Base-by-base conservation (phyloP, 2,888 invertebrate species). In the Drosophila pseudotakahashii region DNA sequence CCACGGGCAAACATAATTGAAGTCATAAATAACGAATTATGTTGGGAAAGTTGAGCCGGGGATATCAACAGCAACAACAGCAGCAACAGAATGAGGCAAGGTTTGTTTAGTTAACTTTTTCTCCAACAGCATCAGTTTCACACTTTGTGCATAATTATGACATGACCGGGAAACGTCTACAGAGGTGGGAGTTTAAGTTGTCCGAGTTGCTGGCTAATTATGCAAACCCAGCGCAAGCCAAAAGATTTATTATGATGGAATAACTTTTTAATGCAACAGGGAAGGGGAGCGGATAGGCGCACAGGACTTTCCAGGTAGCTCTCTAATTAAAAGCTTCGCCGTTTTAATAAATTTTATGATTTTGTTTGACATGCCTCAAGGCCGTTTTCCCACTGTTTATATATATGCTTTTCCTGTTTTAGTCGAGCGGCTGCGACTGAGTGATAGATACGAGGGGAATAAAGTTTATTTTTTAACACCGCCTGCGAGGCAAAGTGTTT, bases 1-100 rank as follows among this genome's bases (percentile, higher is more conserved):
- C 83, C 72, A 76, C 72, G 76, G 81, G 73, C 80, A 78, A 83
- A 82, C 88, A 88, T 89, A 87, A 87, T 87, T 88, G 89, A 85
- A 85, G 88, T 79, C 81, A 88, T 89, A 87, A 87, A 87, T 87
- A 89, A 87, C 84, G 89, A 81, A 85, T 83, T 85, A 88, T 87
- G 85, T 79, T 88, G 73, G 75, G 67, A 85, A 85, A 88, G 86
- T 78, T 74, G 78, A 73, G 82, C 73, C 67, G 19, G 51, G 53
- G 62, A 63, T 63, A 62, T 48, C 58, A 51, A 23, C 44, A 54
- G 14, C 32, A 39, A 34, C 47, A 62, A 42, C 52, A 57, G n/a
- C 48, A 26, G 11, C 16, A 48, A 1, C 34, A 34, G 19, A 59
- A 37, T 32, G 37, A 58, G 61, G 19, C 78, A 70, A 55, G 72